Percentiles rank a stretch among this genome's conserved stretches.
Conservation (phyloP, 2,797 vertebrate species). For the Diglossa cyanea region DNA sequence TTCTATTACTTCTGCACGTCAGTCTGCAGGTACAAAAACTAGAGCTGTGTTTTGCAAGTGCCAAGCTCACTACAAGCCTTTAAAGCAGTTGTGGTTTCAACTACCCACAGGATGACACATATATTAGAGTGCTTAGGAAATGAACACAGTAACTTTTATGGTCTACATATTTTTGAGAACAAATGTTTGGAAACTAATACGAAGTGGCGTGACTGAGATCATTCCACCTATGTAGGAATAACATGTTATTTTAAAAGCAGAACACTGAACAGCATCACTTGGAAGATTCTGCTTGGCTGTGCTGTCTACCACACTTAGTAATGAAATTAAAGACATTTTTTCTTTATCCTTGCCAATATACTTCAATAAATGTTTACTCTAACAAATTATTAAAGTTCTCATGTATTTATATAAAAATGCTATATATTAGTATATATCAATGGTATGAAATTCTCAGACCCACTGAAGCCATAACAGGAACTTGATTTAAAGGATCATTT, state of each 20-base stretch:
- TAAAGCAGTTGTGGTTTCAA: conserved; percentile 7
- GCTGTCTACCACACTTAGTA: neutral
- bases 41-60: neutral
- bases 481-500: neutral
- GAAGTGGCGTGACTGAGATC: neutral
- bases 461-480: neutral
- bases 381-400: neutral
- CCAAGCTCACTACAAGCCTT: neutral
- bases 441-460: neutral
- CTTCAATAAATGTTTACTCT: neutral
- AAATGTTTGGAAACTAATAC: neutral
- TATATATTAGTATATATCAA: neutral
- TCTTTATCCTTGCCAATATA: neutral
- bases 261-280: neutral
- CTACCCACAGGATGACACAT: neutral
- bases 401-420: neutral
- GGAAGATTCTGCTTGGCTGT: neutral
- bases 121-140: neutral
- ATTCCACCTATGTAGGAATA: neutral
- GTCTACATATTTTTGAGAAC: neutral
- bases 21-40: neutral
- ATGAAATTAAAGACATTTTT: neutral
- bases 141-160: neutral
- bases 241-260: neutral
- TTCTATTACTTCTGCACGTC: neutral